These are phyloP conservation scores for Sthenelais limicola DNA, from an alignment of 2,888 invertebrate species.

Conservation along the genomic window DNA sequence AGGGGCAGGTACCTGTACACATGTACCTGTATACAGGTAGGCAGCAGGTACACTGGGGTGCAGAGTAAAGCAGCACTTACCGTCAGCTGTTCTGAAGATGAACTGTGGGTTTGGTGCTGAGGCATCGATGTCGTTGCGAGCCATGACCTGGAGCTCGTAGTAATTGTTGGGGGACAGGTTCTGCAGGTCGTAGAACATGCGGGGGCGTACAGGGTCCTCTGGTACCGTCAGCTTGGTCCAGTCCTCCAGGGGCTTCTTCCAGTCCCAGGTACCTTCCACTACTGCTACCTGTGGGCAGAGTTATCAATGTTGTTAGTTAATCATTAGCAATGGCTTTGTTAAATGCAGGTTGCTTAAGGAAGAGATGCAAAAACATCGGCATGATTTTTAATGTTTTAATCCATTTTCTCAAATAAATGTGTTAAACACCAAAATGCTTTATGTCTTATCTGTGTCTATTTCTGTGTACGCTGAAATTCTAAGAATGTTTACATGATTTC, in stretches of 20 bases:
- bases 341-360: no score
- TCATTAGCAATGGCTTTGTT: no score
- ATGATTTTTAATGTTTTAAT: no score
- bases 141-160: conserved; percentile 50
- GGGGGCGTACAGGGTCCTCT: conserved; percentile 45
- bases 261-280: conserved; percentile 38
- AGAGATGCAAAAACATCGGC: no score
- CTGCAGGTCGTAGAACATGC: conserved; percentile 47
- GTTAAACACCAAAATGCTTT: no score
- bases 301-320: no score
- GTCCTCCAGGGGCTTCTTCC: conserved; percentile 47
- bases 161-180: conserved; percentile 45
- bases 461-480: no score
- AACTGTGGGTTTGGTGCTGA: conserved; percentile 48
- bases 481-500: no score
- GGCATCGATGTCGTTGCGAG: conserved; percentile 51
- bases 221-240: conserved; percentile 44
- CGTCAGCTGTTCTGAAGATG: conserved; percentile 49
- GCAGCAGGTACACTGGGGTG: no score
- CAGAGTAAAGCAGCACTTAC: conserved; percentile 41
- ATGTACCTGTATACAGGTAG: no score
- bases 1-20: not conserved
- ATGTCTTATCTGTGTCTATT: no score
- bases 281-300: conserved; percentile 46
- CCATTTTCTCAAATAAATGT: no score